Percentiles rank a stretch among this genome's conserved stretches.
Evolutionary conservation across 37 sponge, comb jelly and placozoan genomes (phyloP).

Genomic region (Cladorhizidae sp.): DNA sequence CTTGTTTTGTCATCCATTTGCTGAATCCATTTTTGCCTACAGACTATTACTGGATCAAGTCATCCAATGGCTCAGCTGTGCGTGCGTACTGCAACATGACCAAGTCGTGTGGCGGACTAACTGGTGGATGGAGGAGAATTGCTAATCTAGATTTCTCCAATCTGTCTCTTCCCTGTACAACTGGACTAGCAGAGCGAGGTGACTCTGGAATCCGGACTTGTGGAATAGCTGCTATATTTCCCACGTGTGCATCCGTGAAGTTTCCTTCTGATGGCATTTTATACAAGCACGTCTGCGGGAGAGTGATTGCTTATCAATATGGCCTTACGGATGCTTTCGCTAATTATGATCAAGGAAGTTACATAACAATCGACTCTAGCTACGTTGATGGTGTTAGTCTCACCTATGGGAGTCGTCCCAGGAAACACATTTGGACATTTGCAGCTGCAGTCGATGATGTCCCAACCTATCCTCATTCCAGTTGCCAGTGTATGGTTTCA

Average conservation of each 20-base stretch:
- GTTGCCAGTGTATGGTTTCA: background rate
- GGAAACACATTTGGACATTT: conserved; percentile 11
- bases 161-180: background rate
- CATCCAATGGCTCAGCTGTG: too few species aligned
- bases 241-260: background rate
- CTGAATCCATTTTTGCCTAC: too few species aligned
- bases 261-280: background rate
- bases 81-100: too few species aligned
- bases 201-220: background rate
- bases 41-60: too few species aligned
- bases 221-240: background rate
- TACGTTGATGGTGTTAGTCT: conserved; percentile 19
- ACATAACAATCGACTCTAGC: background rate
- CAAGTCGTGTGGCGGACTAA: too few species aligned
- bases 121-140: too few species aligned
- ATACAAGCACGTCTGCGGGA: conserved; percentile 3
- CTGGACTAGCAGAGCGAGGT: background rate
- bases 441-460: background rate
- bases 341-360: background rate
- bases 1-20: too few species aligned
- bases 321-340: conserved; percentile 9
- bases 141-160: too few species aligned
- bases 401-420: conserved; percentile 1
- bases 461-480: background rate
- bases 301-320: conserved; percentile 3